Base-by-base conservation (phyloP, 1,140 invertebrate genomes). In the Saccostrea cuccullata region DNA sequence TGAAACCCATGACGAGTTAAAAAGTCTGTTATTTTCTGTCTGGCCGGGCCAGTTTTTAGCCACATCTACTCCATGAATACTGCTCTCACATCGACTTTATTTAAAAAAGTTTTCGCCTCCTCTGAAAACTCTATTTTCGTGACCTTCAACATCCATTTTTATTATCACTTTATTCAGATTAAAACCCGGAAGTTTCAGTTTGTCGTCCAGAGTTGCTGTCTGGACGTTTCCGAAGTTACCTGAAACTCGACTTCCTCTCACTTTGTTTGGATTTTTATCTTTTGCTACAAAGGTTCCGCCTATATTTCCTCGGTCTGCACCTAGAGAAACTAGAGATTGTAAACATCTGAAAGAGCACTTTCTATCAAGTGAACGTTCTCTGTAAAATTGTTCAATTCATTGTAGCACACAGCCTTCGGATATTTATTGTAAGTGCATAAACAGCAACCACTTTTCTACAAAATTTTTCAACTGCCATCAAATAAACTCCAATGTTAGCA, bases 61-160 rank as follows among this genome's bases (percentile, higher is more conserved):
- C 82, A 90, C 40, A 86, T 64, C 90, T 88, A 89, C 47, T 90
- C 88, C 67, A 90, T 86, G 12, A 90, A 64, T n/a, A 90, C 17
- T 2, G 84, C 73, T 60, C 67, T 85, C 55, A 90, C 86, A n/a
- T 83, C 23, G 12, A 90, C 84, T n/a, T 47, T 85, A 8, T 64
- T n/a, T 82, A 20, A 90, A 90, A 64, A 90, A 90, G 13, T 89
- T 87, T 2, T 82, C 30, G 13, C 86, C 86, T n/a, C 90, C 88
- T 15, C 77, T 26, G 20, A 90, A 87, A 12, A 90, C 86, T 82
- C 84, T 87, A 40, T 77, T 67, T 82, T 89, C 90, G 60, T 85
- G 84, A 36, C 70, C 86, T 36, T 90, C 88, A 17, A 90, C 86
- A 70, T 90, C 90, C 84, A 90, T 90, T 87, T 89, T 90, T n/a